These are phyloP conservation scores for Chaetoderma sp. DNA, from an alignment of 2,888 invertebrate genomes.

Conservation along the genomic window DNA sequence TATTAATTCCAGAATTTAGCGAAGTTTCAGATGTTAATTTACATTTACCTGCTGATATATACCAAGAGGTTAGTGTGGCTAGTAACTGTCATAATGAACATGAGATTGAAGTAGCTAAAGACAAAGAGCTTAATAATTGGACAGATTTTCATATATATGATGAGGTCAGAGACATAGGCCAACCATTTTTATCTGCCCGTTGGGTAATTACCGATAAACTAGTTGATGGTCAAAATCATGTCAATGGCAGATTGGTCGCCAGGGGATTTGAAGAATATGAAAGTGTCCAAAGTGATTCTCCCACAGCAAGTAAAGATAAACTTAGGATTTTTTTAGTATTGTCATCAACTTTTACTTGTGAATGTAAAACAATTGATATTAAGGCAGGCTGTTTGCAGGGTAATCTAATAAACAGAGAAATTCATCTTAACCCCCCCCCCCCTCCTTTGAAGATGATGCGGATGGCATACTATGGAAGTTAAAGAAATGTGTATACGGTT, in stretches of 20 bases:
- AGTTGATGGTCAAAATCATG: background rate
- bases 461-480: conserved; percentile 9
- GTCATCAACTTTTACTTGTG: background rate
- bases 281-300: conserved; percentile 6
- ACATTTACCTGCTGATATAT: too few species aligned
- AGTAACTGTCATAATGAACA: too few species aligned
- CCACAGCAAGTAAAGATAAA: conserved; percentile 6
- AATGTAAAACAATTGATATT: conserved; percentile 17
- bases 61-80: too few species aligned
- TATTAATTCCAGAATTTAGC: background rate
- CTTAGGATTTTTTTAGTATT: conserved; percentile 11
- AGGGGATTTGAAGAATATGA: conserved; percentile 20
- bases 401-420: conserved; percentile 6
- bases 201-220: background rate
- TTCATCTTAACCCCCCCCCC: conserved; percentile 8
- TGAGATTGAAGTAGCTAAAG: background rate
- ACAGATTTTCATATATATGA: background rate
- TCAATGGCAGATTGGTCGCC: conserved; percentile 23
- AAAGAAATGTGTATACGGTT: conserved; percentile 15
- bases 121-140: background rate
- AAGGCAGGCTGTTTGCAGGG: conserved; percentile 18
- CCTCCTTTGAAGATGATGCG: background rate
- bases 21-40: background rate
- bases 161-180: background rate
- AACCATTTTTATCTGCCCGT: background rate